Evolutionary conservation across 2,888 invertebrate genomes (phyloP).

Genomic region (Nycteola revayana): DNA sequence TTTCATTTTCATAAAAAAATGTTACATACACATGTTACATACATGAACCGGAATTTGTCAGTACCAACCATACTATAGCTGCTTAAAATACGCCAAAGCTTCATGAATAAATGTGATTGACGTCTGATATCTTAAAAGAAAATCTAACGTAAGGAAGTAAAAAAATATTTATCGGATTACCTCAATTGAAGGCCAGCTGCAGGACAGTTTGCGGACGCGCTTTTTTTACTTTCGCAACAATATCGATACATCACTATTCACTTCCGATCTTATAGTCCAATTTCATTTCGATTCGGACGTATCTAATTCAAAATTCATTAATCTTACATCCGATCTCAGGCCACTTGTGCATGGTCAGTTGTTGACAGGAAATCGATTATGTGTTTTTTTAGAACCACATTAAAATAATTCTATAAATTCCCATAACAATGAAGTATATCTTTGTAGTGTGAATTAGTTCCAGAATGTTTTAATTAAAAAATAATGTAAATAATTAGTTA

Average conservation of each 20-base stretch:
- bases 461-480: no score
- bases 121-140: constrained; percentile 20
- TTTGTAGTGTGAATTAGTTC: neutral
- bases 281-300: constrained; percentile 75
- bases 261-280: constrained; percentile 76
- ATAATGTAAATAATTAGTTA: neutral
- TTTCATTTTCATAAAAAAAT: no score
- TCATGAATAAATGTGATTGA: constrained; percentile 17
- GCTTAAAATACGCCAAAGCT: no score
- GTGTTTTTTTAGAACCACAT: constrained; percentile 38
- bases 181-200: constrained; percentile 66
- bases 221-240: constrained; percentile 67
- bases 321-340: constrained; percentile 60
- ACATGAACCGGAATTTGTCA: no score
- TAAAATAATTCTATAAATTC: constrained; percentile 27
- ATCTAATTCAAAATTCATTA: constrained; percentile 78
- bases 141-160: constrained; percentile 39
- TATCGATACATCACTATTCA: constrained; percentile 72
- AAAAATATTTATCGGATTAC: constrained; percentile 76
- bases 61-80: no score
- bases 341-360: constrained; percentile 79
- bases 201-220: constrained; percentile 62
- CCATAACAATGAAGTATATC: constrained; percentile 17
- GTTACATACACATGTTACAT: no score
- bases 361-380: constrained; percentile 79